Conservation (phyloP, 37 sponge, comb jelly and placozoan species). For the Chondrosia reniformis region DNA sequence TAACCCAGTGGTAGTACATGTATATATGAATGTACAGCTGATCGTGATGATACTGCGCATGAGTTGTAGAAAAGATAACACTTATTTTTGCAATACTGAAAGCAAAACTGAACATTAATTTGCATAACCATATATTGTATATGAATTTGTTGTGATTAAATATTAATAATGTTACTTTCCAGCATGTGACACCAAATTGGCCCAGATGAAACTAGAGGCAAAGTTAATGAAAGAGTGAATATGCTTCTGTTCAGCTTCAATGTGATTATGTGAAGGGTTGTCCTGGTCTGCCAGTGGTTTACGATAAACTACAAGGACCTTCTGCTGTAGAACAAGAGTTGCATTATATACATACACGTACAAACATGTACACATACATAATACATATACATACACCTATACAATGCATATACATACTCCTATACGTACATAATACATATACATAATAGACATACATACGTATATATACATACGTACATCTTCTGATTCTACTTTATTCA, state of each 20-base stretch:
- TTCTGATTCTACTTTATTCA: background rate
- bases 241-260: constrained; percentile 58
- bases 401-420: background rate
- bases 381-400: background rate
- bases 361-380: background rate
- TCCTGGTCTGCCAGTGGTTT: constrained; percentile 51
- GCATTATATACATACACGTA: background rate
- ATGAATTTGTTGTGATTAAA: background rate
- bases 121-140: background rate
- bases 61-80: background rate
- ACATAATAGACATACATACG: background rate
- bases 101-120: background rate
- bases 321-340: background rate
- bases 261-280: constrained; percentile 31
- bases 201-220: constrained; percentile 65
- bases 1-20: background rate
- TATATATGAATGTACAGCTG: background rate
- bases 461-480: background rate
- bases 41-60: background rate
- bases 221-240: constrained; percentile 72
- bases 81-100: background rate
- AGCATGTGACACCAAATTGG: constrained; percentile 25
- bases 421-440: background rate
- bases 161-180: background rate
- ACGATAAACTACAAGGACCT: constrained; percentile 56